Base-by-base conservation (phyloP, 1,140 invertebrate species). In the Pseudobourletiella spinata region DNA sequence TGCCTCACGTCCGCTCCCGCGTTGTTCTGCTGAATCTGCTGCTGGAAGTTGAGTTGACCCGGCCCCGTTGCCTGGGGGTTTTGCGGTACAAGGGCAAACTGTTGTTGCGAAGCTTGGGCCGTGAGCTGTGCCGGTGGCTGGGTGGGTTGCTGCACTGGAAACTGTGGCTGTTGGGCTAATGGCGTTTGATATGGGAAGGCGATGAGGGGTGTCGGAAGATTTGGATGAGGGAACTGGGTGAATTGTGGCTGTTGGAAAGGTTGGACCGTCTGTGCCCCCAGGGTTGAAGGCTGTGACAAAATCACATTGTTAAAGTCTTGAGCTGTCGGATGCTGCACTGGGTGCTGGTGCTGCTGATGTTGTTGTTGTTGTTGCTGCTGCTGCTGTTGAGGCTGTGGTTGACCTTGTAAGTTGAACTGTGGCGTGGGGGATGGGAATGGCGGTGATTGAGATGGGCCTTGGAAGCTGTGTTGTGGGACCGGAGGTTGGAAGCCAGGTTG, bases 181-280 rank as follows among this genome's bases (percentile, higher is more conserved):
- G n/a, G n/a, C 4, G 44, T 22, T 11, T 8, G 11, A 11, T 25
- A 26, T 6, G 50, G 50, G 25, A 6, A 54, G 30, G 50, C 22
- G 16, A 54, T 54, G 14, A 28, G 14, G 15, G 50, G 50, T 54
- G 50, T 25, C 15, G 20, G 50, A 26, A 48, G 24, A 25, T n/a
- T 14, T 48, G 22, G 46, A 22, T 48, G 24, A 22, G 30, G 44
- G 20, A 15, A 20, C 16, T 30, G 43, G 44, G n/a, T 60, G 14
- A 50, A 43, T 43, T 50, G n/a, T 22, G 24, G 57, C 25, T 46
- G 57, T 43, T 57, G 55, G n/a, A n/a, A n/a, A n/a, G n/a, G n/a
- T 42, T 57, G 55, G 18, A 24, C 20, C 25, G 35, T 39, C 30
- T 26, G 25, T 15, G 15, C 11, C 18, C 8, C 8, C 8, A 39